Percentiles rank a stretch among this genome's conserved stretches.
Conservation (phyloP, 2,113 vertebrate species). For the Fukomys damarensis region DNA sequence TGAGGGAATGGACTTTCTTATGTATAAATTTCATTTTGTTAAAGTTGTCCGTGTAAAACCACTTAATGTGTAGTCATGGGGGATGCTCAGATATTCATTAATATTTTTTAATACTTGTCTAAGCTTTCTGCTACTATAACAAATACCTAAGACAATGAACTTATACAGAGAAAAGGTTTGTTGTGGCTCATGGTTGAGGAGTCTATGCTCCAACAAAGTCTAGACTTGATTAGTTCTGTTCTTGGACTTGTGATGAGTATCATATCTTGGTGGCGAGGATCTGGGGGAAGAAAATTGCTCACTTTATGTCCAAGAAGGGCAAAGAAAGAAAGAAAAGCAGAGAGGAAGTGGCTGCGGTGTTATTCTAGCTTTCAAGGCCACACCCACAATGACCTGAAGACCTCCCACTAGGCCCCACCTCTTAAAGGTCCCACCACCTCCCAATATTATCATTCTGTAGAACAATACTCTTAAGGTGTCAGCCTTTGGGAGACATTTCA, state of each 20-base stretch:
- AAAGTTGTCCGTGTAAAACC: slow-evolving; percentile 1
- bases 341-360: background rate
- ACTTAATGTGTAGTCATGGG: background rate
- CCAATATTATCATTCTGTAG: background rate
- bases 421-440: background rate
- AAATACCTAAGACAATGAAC: background rate
- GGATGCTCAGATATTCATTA: background rate
- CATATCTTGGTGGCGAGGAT: background rate
- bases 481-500: background rate
- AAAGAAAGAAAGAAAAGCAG: background rate
- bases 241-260: background rate
- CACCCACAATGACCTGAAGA: background rate
- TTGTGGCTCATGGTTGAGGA: background rate
- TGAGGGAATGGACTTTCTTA: background rate
- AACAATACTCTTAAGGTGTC: background rate
- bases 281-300: background rate
- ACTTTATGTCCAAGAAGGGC: too few relatives aligned
- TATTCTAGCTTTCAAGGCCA: background rate
- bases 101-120: background rate
- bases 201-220: background rate
- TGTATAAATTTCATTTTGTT: background rate
- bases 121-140: background rate
- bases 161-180: background rate
- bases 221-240: background rate
- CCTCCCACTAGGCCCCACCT: background rate